Evolutionary conservation across 2,797 vertebrate species (phyloP).

Genomic region (Sebastes ruberrimus): DNA sequence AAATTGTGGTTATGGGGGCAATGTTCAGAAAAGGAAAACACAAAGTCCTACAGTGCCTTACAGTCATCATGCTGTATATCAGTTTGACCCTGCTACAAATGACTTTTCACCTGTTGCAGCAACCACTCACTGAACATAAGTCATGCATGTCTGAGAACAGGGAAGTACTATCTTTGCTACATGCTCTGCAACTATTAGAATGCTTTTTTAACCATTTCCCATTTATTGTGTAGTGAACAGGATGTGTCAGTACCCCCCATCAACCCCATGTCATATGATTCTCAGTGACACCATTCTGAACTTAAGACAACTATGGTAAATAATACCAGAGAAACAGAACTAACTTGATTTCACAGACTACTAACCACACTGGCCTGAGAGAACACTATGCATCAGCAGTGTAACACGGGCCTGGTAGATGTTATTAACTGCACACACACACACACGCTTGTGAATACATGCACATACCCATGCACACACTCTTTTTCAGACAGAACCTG

Average conservation of each 20-base stretch:
- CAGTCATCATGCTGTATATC: not conserved
- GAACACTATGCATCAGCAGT: slow-evolving; percentile 34
- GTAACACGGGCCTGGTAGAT: slow-evolving; percentile 29
- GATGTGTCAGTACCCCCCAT: slow-evolving; percentile 50
- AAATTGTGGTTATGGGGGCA: not conserved
- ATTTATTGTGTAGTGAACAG: slow-evolving; percentile 60
- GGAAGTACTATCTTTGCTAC: slow-evolving; percentile 45
- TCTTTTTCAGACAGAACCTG: slow-evolving; percentile 43
- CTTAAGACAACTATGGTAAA: slow-evolving; percentile 21
- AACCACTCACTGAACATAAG: slow-evolving; percentile 1
- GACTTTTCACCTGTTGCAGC: slow-evolving; percentile 56
- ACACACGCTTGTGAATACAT: slow-evolving; percentile 8
- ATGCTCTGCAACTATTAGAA: slow-evolving; percentile 23
- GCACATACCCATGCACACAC: slow-evolving; percentile 45
- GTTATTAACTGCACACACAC: slow-evolving; percentile 45
- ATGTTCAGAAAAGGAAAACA: not conserved
- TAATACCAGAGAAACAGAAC: slow-evolving; percentile 18
- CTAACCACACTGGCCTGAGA: slow-evolving; percentile 18
- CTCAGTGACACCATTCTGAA: slow-evolving; percentile 38
- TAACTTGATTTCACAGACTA: slow-evolving; percentile 40
- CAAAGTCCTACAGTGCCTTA: not conserved
- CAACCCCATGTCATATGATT: slow-evolving; percentile 54
- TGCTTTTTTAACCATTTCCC: slow-evolving; percentile 38
- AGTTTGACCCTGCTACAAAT: not conserved
- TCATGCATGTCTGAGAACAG: slow-evolving; percentile 16